phyloP scores from a whole-genome alignment of 2,797 vertebrate species.

The Girardinus metallicus region DNA sequence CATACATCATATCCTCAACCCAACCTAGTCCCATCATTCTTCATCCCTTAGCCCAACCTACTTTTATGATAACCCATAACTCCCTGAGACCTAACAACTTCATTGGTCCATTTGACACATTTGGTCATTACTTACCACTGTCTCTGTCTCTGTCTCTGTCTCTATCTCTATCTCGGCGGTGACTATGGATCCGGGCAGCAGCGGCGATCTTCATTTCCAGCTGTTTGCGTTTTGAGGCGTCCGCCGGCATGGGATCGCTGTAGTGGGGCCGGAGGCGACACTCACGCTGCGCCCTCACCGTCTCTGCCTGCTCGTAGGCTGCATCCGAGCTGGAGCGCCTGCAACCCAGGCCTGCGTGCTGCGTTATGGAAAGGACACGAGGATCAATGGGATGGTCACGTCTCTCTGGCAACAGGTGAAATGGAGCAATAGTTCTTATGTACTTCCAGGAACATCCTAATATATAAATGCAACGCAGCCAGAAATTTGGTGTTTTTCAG shows the following conservation, averaged over 20 bases:
- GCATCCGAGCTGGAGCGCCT: conserved; percentile 90
- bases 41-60: neutral
- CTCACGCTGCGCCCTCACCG: conserved; percentile 87
- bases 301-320: conserved; percentile 84
- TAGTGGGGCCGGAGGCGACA: conserved; percentile 89
- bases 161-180: conserved; percentile 83
- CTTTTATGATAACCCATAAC: neutral
- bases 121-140: conserved; percentile 64
- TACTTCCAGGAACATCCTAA: neutral
- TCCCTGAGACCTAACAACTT: neutral
- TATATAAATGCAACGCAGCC: neutral
- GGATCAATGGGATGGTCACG: conserved; percentile 50
- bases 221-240: conserved; percentile 90
- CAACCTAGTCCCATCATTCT: neutral
- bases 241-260: conserved; percentile 90
- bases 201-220: conserved; percentile 92
- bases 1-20: neutral
- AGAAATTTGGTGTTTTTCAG: neutral
- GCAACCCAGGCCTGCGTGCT: conserved; percentile 80
- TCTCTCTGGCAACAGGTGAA: conserved; percentile 59
- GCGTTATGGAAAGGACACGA: conserved; percentile 53
- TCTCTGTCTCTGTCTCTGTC: conserved; percentile 73
- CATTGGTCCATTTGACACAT: neutral
- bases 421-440: neutral
- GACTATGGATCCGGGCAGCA: conserved; percentile 84